Conservation (phyloP, 2,888 invertebrate species). For the Napeogenes inachia region DNA sequence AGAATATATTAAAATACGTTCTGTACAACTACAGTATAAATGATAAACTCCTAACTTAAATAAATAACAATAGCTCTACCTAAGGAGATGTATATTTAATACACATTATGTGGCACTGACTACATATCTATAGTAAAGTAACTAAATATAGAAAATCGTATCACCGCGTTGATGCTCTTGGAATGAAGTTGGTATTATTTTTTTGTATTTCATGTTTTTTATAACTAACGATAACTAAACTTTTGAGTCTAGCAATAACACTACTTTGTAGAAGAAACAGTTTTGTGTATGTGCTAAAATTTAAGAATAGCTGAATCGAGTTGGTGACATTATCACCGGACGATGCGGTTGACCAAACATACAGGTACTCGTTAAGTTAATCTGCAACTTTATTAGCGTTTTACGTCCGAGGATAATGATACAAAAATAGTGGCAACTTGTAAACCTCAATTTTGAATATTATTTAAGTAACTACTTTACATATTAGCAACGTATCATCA, state of each 20-base stretch:
- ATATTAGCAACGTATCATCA: slow-evolving; percentile 26
- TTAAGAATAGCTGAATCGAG: slow-evolving; percentile 1
- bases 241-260: slow-evolving; percentile 1
- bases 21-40: slow-evolving; percentile 59
- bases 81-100: slow-evolving; percentile 64
- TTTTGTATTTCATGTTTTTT: not conserved
- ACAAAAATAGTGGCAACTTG: slow-evolving; percentile 21
- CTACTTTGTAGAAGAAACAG: slow-evolving; percentile 5
- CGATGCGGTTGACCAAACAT: not conserved
- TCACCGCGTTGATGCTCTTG: slow-evolving; percentile 4
- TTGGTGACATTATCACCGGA: not conserved
- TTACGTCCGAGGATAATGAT: slow-evolving; percentile 16
- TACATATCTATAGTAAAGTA: slow-evolving; percentile 39
- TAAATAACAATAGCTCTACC: slow-evolving; percentile 68
- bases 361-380: not conserved
- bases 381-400: not conserved
- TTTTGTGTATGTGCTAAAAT: not conserved
- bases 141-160: slow-evolving; percentile 30
- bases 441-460: slow-evolving; percentile 34
- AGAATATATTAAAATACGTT: slow-evolving; percentile 50
- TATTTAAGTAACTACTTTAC: slow-evolving; percentile 29
- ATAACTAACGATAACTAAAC: slow-evolving; percentile 2
- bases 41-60: slow-evolving; percentile 58
- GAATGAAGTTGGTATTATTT: slow-evolving; percentile 1
- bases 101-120: slow-evolving; percentile 72